phyloP scores from a whole-genome alignment of 37 sponge, comb jelly and placozoan species.

The Bolinopsis microptera region DNA sequence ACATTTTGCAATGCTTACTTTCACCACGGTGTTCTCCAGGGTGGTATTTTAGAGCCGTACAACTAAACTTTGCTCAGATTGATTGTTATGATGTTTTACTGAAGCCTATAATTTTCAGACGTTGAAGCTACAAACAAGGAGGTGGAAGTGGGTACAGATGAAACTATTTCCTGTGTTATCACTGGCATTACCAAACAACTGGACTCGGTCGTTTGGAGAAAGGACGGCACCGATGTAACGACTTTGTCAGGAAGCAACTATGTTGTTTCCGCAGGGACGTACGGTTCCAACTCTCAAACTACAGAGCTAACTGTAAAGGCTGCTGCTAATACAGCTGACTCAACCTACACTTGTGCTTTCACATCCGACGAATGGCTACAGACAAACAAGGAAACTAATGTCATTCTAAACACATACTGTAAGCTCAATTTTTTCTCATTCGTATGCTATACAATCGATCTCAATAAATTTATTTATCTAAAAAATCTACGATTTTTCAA shows the following conservation, averaged over 20 bases:
- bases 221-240: not conserved
- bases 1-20: no score
- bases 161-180: not conserved
- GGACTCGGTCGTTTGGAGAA: not conserved
- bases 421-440: no score
- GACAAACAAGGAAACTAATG: not conserved
- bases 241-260: not conserved
- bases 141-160: not conserved
- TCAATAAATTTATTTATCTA: no score
- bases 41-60: no score
- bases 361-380: not conserved
- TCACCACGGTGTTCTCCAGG: no score
- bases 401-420: not conserved
- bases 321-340: not conserved
- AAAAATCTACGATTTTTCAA: no score
- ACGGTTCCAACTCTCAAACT: constrained; percentile 11
- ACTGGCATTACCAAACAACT: not conserved
- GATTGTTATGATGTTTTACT: no score
- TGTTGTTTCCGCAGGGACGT: not conserved
- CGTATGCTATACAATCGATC: no score
- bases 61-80: no score
- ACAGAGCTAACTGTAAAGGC: not conserved
- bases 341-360: not conserved
- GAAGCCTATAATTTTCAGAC: no score
- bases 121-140: not conserved